Evolutionary conservation across 1,140 invertebrate genomes (phyloP).

Genomic region (Lysiphlebus fabarum): DNA sequence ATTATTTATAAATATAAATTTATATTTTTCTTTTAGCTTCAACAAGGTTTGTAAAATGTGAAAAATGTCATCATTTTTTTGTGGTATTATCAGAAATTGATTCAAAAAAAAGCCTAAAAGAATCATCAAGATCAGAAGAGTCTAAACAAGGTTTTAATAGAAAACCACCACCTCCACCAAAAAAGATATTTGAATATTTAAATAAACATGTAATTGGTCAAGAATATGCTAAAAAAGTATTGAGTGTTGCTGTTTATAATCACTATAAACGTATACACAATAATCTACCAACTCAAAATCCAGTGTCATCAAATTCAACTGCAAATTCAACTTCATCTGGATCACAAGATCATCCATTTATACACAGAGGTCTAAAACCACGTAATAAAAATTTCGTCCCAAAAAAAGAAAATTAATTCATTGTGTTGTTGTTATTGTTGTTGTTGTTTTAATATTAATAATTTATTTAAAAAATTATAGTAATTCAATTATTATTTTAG

Average conservation of each 20-base stretch:
- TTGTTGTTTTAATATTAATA: no score
- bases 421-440: no score
- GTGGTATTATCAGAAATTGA: constrained; percentile 93
- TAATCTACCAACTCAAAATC: constrained; percentile 69
- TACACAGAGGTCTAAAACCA: constrained; percentile 67
- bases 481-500: no score
- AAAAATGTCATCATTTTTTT: constrained; percentile 97
- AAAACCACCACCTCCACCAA: constrained; percentile 87
- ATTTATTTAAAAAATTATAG: no score
- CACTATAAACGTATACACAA: constrained; percentile 98
- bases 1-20: not conserved
- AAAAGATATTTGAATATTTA: constrained; percentile 90
- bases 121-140: constrained; percentile 65
- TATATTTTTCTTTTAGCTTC: constrained; percentile 58
- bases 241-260: constrained; percentile 97
- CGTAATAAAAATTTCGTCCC: constrained; percentile 42
- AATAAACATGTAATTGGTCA: constrained; percentile 97
- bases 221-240: constrained; percentile 96
- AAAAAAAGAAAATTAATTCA: no score
- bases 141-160: constrained; percentile 61
- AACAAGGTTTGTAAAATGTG: constrained; percentile 94
- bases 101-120: constrained; percentile 79
- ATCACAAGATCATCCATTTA: constrained; percentile 68
- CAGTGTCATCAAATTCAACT: constrained; percentile 49
- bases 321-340: constrained; percentile 55